These are phyloP conservation scores for Notoglanidium macrostoma DNA, from an alignment of 2,797 vertebrate genomes.

Conservation along the genomic window DNA sequence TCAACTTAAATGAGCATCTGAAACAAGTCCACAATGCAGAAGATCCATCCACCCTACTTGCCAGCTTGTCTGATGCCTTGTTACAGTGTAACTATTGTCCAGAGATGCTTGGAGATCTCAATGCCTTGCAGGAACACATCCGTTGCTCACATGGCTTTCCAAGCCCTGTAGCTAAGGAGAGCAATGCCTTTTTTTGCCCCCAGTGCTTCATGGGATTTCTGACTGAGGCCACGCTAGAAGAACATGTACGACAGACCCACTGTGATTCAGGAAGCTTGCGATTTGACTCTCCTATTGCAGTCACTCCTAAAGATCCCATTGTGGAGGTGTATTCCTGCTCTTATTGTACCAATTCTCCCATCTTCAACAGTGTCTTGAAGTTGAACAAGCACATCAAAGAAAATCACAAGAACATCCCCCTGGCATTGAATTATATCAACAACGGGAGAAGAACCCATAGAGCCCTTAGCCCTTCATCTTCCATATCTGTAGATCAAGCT, in stretches of 20 bases:
- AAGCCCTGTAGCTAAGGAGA: constrained; percentile 93
- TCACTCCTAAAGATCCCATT: constrained; percentile 94
- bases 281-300: constrained; percentile 92
- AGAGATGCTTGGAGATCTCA: constrained; percentile 92
- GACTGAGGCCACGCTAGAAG: constrained; percentile 95
- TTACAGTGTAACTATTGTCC: constrained; percentile 99
- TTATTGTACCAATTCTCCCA: constrained; percentile 98
- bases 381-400: constrained; percentile 99
- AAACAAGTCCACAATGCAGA: constrained; percentile 95
- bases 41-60: constrained; percentile 84
- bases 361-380: constrained; percentile 97
- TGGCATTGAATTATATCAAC: constrained; percentile 97
- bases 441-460: constrained; percentile 93
- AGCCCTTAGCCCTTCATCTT: constrained; percentile 93
- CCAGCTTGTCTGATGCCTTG: constrained; percentile 87
- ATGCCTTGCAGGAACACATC: constrained; percentile 96
- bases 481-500: constrained; percentile 87
- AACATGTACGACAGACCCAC: constrained; percentile 96
- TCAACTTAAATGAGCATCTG: constrained; percentile 96
- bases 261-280: constrained; percentile 92
- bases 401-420: constrained; percentile 99
- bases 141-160: constrained; percentile 95
- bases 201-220: constrained; percentile 99
- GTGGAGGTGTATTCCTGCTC: constrained; percentile 99
- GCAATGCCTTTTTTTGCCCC: constrained; percentile 98